Evolutionary conservation across 2,113 vertebrate species (phyloP), one percentile per base, ranked within the genome.

Genomic region (Xiphophorus couchianus): DNA sequence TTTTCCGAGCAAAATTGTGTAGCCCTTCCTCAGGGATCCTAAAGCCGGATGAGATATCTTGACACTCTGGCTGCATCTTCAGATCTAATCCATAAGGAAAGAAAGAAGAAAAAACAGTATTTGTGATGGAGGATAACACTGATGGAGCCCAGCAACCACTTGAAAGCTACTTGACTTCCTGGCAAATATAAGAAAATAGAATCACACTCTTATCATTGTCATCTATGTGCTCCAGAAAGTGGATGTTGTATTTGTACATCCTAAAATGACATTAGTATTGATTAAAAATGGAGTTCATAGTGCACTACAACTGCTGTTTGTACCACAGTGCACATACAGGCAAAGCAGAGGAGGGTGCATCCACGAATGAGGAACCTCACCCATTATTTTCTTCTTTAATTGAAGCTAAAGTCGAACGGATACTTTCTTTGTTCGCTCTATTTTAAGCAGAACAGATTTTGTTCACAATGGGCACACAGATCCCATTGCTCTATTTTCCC

Each of bases 81-180:
- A 74, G 37, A 74, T 66, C 33, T 29, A 51, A 61, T 74, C 37
- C 22, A 62, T 62, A 11, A 67, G 25, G 17, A 58, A 48, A 74
- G 30, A 14, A 5, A 0, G 5, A 51, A 42, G 35, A 37, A 44
- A 28, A 25, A 42, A 29, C 19, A 0, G 42, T 22, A 25, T 67
- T 14, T 28, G 13, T 67, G n/a, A 67, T 42, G 5, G 66, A 17
- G 39, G 66, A 44, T 44, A 44, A 29, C n/a, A 15, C 12, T 44
- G 37, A n/a, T 29, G 27, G 39, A 44, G 68, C 29, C 29, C 30
- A 35, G 69, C 51, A 61, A 33, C 13, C 31, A 42, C 31, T 70
- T 1, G 29, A 30, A 28, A 13, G 30, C 2, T 17, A 1, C 14
- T 64, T 54, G 35, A 78, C 54, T 70, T 64, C 5, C 27, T 71